Evolutionary conservation across 1,140 invertebrate species (phyloP).

Genomic region (Bombus balteatus): DNA sequence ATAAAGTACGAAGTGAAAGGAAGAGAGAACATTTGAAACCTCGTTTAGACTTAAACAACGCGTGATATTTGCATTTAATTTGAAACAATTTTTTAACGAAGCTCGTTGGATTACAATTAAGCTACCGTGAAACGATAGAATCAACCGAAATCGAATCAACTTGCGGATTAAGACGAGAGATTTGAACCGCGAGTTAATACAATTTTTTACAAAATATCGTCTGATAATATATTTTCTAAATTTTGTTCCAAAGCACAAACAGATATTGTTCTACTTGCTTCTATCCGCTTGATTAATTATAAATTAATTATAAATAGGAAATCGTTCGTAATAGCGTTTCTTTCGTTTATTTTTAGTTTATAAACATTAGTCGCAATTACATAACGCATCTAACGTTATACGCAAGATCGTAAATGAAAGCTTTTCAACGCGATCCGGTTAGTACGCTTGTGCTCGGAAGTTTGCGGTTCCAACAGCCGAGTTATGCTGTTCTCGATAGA

Average conservation of each 20-base stretch:
- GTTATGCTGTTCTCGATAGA: constrained; percentile 13
- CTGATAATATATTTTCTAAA: not conserved
- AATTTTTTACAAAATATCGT: not conserved
- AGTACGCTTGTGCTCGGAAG: not conserved
- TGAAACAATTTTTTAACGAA: not conserved
- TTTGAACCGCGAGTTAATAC: not conserved
- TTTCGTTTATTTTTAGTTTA: no score
- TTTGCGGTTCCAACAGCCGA: not conserved
- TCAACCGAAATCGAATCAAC: not conserved
- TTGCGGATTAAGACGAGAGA: not conserved
- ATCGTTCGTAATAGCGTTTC: no score
- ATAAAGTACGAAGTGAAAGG: no score
- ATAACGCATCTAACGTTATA: not conserved
- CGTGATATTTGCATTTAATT: not conserved
- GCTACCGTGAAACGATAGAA: not conserved
- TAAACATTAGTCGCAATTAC: no score
- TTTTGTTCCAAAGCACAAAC: no score
- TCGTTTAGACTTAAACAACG: no score
- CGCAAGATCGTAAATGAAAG: not conserved
- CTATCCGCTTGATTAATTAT: no score
- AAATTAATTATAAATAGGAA: no score
- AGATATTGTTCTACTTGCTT: not conserved
- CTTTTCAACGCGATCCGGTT: not conserved
- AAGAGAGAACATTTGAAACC: no score
- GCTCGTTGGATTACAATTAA: not conserved